These are phyloP conservation scores for Tineola bisselliella DNA, from an alignment of 2,888 invertebrate species.

Conservation along the genomic window DNA sequence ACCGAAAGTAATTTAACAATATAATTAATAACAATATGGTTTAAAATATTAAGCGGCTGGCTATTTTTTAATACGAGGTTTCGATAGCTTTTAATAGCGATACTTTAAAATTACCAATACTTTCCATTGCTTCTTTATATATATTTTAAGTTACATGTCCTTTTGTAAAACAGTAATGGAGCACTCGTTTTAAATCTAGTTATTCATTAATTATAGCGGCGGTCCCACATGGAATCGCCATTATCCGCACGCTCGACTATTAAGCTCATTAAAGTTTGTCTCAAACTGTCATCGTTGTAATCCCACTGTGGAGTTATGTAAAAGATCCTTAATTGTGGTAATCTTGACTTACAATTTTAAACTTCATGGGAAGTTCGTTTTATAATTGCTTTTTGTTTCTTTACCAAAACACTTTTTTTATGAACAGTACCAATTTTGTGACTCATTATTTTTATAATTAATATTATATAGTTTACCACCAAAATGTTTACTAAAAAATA, in stretches of 20 bases:
- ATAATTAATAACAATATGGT: no score
- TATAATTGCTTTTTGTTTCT: not conserved
- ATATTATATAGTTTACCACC: no score
- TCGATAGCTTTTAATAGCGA: no score
- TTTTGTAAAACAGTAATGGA: not conserved
- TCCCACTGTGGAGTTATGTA: slow-evolving; percentile 25
- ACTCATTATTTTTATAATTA: no score
- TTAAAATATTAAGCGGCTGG: no score
- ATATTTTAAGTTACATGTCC: no score
- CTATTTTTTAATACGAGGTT: no score
- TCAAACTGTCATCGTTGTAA: slow-evolving; percentile 28
- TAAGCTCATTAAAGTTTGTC: slow-evolving; percentile 46
- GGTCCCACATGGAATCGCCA: slow-evolving; percentile 16
- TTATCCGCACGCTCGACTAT: slow-evolving; percentile 38
- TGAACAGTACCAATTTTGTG: no score
- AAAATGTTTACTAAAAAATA: not conserved
- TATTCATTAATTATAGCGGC: not conserved
- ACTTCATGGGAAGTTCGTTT: slow-evolving; percentile 1
- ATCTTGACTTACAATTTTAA: slow-evolving; percentile 21
- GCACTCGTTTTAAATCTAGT: slow-evolving; percentile 3
- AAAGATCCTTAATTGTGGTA: slow-evolving; percentile 29
- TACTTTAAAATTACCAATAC: no score
- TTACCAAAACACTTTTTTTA: not conserved
- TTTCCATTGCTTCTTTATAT: no score
- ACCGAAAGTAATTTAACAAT: no score